Percentiles rank a stretch among this genome's conserved stretches.
Conservation (phyloP, 2,888 invertebrate species). For the Clusia tigrina region DNA sequence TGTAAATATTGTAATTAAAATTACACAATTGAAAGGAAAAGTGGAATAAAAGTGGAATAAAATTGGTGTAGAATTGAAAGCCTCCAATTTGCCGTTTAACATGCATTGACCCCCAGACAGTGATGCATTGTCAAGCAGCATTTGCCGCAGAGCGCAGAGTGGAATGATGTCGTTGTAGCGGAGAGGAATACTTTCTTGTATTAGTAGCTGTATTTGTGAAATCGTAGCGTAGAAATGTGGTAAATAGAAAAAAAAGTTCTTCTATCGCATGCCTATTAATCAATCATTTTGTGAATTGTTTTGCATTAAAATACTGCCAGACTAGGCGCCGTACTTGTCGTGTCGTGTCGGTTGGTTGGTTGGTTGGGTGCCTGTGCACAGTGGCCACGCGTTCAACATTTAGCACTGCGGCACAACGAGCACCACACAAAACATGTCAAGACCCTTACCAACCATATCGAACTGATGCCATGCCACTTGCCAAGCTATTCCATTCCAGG, state of each 20-base stretch:
- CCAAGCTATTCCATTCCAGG: not conserved
- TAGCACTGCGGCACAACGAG: not conserved
- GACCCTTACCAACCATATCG: not conserved
- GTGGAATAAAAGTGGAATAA: not conserved
- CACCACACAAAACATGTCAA: not conserved
- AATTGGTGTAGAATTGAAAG: not conserved
- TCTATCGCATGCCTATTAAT: conserved; percentile 47
- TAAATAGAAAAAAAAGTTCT: not conserved
- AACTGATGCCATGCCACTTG: not conserved
- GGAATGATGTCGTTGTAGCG: not conserved
- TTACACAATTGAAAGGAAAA: not conserved
- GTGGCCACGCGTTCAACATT: not conserved
- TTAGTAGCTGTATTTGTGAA: not conserved
- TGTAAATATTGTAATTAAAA: no score
- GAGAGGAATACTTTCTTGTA: not conserved
- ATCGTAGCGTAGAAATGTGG: not conserved
- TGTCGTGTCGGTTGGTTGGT: not conserved
- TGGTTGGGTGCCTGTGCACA: not conserved
- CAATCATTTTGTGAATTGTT: conserved; percentile 47
- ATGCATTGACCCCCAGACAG: not conserved
- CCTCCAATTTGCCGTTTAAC: not conserved
- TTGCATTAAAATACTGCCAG: conserved; percentile 26
- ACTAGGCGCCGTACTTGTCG: not conserved
- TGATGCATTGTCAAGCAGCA: conserved; percentile 5
- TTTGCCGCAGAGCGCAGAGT: not conserved